Evolutionary conservation across 2,888 invertebrate species (phyloP), one percentile per base, ranked within the genome.

Genomic region (Phanerotoma sp.): DNA sequence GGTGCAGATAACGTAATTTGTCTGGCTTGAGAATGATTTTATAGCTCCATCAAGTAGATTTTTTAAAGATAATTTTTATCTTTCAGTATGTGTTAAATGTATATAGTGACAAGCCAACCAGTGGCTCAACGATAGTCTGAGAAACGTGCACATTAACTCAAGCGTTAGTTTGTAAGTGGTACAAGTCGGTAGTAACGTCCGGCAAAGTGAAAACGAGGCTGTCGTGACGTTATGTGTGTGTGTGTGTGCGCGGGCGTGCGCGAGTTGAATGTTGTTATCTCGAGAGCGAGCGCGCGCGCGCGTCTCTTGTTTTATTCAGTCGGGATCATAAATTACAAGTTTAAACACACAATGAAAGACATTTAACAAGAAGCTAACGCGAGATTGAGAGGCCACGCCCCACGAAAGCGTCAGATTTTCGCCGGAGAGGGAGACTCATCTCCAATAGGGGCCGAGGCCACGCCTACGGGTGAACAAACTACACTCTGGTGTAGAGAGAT

Each of bases 331-430:
- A 77, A 77, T 77, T 74, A 77, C 76, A 75, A 77, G 75, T 77
- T 77, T 77, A 77, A 77, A 77, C 77, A 77, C 75, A 77, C 77
- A 77, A 77, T 77, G 77, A 77, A 77, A 77, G 77, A 77, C 77
- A 76, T 75, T 77, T 77, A 77, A 77, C 77, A 77, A 77, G 77
- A 77, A 76, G 75, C 74, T 77, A 77, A 77, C 76, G 77, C 75
- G 77, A 77, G 75, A 75, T 77, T 77, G 77, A 77, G 74, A 73
- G 74, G 75, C 73, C 68, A 69, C 75, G 75, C 75, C 74, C 50
- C 51, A 33, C 22, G 40, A 51, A 32, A 51, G 32, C 38, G 37
- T 35, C 42, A 44, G 35, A 49, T 42, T 57, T 60, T 57, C 60
- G 52, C 33, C 51, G 52, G 52, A 63, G 62, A 46, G 62, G 55